Evolutionary conservation across 2,888 invertebrate species (phyloP), one percentile per base, ranked within the genome.

Genomic region (Trichogramma evanescens): DNA sequence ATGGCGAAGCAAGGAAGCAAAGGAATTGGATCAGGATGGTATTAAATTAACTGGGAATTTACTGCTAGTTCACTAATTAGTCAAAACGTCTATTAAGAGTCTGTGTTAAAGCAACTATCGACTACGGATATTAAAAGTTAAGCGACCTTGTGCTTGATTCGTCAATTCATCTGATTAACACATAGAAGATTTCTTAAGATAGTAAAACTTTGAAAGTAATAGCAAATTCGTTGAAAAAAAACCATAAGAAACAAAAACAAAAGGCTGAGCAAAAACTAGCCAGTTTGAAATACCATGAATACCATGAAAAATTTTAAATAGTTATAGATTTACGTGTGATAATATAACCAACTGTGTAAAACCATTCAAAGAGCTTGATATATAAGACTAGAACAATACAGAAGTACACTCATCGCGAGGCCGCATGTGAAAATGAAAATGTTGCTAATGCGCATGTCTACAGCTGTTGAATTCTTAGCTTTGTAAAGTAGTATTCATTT

Each of bases 81-180:
- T 64, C 52, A 43, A 26, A 8, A 55, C 46, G 58, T 59, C 57
- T 50, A 45, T 59, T 60, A 44, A 55, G 55, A 52, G 58, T 62
- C 57, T 50, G 43, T 58, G 56, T 58, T 61, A 53, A 64, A 64
- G 62, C 63, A 51, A 53, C 64, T 64, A 63, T 48, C 57, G 52
- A 56, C 58, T 63, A 61, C 54, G 8, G 53, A 55, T 59, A 53
- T 59, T 49, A 56, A 38, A 60, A 39, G 51, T 60, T 61, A 64
- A 65, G 59, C 63, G 65, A 65, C 66, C 63, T 66, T 66, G 66
- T 63, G 63, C 65, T 64, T 64, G 63, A 45, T 59, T 38, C 54
- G 46, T 26, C 44, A 43, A 50, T 48, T 51, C 6, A 58, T 26
- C 26, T 26, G 26, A 54, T 46, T 49, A 53, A 56, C 26, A 48